A percentile compares a stretch with the other conserved stretches of the same genome.
Evolutionary conservation across 2,797 vertebrate species (phyloP).

Genomic region (Coranthus polyacanthus): DNA sequence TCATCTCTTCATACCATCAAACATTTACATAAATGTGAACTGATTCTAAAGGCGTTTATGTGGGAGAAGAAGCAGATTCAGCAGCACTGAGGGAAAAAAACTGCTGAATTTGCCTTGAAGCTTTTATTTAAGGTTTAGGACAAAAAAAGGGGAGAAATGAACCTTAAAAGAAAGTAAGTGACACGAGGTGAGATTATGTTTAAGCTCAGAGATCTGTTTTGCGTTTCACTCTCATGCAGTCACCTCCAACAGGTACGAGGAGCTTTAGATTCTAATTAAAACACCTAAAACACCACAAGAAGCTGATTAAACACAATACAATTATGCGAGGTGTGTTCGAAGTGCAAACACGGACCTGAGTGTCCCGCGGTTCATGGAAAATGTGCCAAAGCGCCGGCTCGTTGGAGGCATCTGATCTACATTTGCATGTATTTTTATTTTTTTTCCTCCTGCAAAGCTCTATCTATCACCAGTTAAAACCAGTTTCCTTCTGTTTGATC

Average conservation of each 20-base stretch:
- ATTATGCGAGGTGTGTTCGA: not conserved
- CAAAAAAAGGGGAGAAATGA: too few relatives aligned
- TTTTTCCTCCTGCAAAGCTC: conserved; percentile 22
- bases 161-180: not conserved
- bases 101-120: too few relatives aligned
- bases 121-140: too few relatives aligned
- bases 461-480: conserved; percentile 26
- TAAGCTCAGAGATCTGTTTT: conserved; percentile 4
- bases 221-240: not conserved
- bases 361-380: not conserved
- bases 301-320: conserved; percentile 11
- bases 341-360: conserved; percentile 3
- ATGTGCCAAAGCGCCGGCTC: not conserved
- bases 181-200: not conserved
- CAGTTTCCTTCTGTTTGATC: conserved; percentile 47
- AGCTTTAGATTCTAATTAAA: conserved; percentile 25
- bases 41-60: not conserved
- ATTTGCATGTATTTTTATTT: conserved; percentile 42
- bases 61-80: too few relatives aligned
- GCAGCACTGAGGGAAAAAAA: too few relatives aligned
- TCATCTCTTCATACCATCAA: not conserved
- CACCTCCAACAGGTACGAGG: not conserved
- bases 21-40: not conserved
- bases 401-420: conserved; percentile 40
- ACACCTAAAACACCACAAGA: conserved; percentile 3